Evolutionary conservation across 2,113 vertebrate genomes (phyloP), one percentile per base, ranked within the genome.

Genomic region (Ophthalmotilapia sp.): DNA sequence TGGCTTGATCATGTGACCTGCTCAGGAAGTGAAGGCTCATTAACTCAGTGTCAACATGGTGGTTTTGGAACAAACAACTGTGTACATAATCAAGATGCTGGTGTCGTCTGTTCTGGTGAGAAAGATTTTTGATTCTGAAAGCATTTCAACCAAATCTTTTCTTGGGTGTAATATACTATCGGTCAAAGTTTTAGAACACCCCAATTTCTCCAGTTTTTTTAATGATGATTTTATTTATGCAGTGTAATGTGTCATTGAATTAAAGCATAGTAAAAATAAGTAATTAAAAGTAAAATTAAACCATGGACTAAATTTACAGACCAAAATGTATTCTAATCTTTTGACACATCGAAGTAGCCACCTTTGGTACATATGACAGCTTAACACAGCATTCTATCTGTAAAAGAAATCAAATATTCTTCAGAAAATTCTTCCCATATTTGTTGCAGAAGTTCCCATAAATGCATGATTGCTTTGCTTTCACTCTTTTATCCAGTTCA

Each of bases 361-460:
- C 15, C 45, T 19, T 49, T 51, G 49, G 17, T 51, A 19, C 49
- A 19, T 15, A 47, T 47, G 7, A 47, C 45, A 15, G 45, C 45
- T 47, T 7, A 47, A 47, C 45, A 47, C 45, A 47, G 1, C 14
- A 47, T 47, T 47, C 45, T 47, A 4, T 47, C 45, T 47, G 14
- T 6, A 47, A 4, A 0, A 47, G 2, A 47, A 47, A 47, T 47
- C 0, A 8, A 8, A 47, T 47, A 47, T 2, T 47, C 4, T 17
- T 47, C 45, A 47, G 45, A 47, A 47, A 47, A 47, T 47, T 47
- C 45, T 47, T 47, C 45, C 45, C 15, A 47, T 47, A 3, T 17
- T 47, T 47, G 45, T 47, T 47, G 45, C 45, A 8, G 15, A 17
- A 47, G 15, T 53, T 53, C 49, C 19, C 49, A 53, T n/a, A 53